phyloP scores from a whole-genome alignment of 2,888 invertebrate genomes.

The Catonia carolina region DNA sequence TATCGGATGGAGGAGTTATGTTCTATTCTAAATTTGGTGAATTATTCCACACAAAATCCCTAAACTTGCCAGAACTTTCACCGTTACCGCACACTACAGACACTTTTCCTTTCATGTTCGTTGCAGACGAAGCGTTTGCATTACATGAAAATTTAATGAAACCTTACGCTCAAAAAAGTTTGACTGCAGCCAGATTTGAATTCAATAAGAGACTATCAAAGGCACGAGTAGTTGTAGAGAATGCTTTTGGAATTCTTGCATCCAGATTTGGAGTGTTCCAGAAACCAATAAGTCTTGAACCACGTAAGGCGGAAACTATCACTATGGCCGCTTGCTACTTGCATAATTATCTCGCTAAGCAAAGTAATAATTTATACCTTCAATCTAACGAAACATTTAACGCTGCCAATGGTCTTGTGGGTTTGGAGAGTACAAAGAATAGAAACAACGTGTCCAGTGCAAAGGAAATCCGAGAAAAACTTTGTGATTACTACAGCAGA shows the following conservation, averaged over 20 bases:
- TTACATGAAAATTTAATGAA: conserved; percentile 16
- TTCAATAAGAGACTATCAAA: not conserved
- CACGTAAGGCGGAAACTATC: not conserved
- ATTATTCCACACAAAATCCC: not conserved
- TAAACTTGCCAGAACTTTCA: not conserved
- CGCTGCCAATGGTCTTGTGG: too few relatives aligned
- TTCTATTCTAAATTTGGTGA: conserved; percentile 11
- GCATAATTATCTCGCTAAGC: too few relatives aligned
- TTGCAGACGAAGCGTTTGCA: conserved; percentile 12
- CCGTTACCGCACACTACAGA: too few relatives aligned
- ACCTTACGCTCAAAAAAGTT: conserved; percentile 6
- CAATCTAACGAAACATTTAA: too few relatives aligned
- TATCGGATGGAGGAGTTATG: conserved; percentile 5
- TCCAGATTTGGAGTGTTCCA: not conserved
- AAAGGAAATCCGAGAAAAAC: too few relatives aligned
- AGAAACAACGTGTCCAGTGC: too few relatives aligned
- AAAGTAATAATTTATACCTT: too few relatives aligned
- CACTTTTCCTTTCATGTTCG: too few relatives aligned
- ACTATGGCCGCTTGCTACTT: too few relatives aligned
- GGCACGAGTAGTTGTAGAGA: not conserved
- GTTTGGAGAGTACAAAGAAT: too few relatives aligned
- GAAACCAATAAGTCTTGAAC: not conserved
- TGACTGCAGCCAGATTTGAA: not conserved
- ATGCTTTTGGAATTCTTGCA: not conserved
- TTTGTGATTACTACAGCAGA: too few relatives aligned